Evolutionary conservation across 2,113 vertebrate genomes (phyloP).

Genomic region (Dinomys branickii): DNA sequence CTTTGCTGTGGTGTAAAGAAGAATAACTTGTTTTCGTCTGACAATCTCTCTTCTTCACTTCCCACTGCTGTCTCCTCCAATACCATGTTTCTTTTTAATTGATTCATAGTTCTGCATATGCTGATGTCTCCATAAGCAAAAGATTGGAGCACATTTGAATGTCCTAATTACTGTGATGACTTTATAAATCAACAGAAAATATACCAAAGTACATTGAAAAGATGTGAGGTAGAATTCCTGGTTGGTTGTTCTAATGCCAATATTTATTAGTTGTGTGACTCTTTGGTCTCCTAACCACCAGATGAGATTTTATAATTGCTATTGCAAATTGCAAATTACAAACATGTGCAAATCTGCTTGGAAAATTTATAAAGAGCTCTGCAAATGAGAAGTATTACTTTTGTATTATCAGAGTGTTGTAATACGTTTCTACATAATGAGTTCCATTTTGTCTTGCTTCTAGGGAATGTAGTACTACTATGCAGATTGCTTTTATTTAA

Average conservation of each 20-base stretch:
- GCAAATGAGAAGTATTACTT: slow-evolving; percentile 6
- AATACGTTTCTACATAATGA: background rate
- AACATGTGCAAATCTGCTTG: background rate
- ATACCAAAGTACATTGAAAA: background rate
- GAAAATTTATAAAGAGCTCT: slow-evolving; percentile 13
- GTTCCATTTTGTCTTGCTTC: slow-evolving; percentile 47
- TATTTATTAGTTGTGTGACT: background rate
- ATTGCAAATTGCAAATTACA: background rate
- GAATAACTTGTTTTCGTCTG: background rate
- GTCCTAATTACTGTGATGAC: background rate
- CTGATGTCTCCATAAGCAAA: background rate
- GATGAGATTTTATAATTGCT: background rate
- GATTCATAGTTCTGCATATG: too few species aligned
- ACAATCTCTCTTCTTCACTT: background rate
- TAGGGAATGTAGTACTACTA: background rate
- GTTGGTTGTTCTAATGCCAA: background rate
- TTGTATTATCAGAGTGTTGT: background rate
- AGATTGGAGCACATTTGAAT: background rate
- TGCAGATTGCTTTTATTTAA: slow-evolving; percentile 8
- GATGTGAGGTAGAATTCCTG: background rate
- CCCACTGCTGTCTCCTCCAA: background rate
- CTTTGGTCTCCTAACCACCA: background rate
- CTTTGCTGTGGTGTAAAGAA: background rate
- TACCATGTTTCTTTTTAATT: background rate
- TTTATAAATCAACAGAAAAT: background rate